Evolutionary conservation across 30 jellyfish, hydroid and myxozoan genomes (phyloP), one percentile per base, ranked within the genome.

Genomic region (Aurelia coerulea): DNA sequence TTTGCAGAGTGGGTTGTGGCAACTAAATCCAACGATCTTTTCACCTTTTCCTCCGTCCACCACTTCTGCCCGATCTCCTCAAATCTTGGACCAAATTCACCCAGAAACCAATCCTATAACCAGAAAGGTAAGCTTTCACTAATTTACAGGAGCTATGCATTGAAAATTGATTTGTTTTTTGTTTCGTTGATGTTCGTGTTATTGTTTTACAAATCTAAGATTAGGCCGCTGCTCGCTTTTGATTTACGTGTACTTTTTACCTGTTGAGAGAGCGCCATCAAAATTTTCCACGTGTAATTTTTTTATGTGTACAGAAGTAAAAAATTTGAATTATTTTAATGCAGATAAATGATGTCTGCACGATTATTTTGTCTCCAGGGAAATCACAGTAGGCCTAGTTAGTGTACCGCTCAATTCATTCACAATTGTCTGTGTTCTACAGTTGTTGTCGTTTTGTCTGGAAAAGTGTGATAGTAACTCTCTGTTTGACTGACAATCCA

Each of bases 11-110:
- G 72, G 87, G 87, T 76, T 76, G 87, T 76, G 73, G 75, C 72
- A 76, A 60, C 56, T 46, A 46, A 46, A 46, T 46, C 83, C 49
- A 10, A 68, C 66, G 87, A 77, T 77, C 77, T 46, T 52, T 39
- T 34, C 92, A 69, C 92, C 92, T 53, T 17, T 41, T 85, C 92
- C 56, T 46, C 56, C 56, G 56, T 69, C 86, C 92, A 69, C 86
- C 92, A 34, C 62, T 68, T 81, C 50, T 65, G 62, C 74, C 86
- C 34, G 92, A 46, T 29, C 81, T 83, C 79, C 66, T 16, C 69
- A 59, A 35, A 46, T 15, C 84, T 76, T 83, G 84, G 92, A 53
- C 86, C 92, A 70, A 60, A 54, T 41, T 66, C 35, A 68, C 86
- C 92, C 92, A 83, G 92, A 59, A 35, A 83, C 92, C 86, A 62